Base-by-base conservation (phyloP, 2,113 vertebrate species). In the Micromys minutus region DNA sequence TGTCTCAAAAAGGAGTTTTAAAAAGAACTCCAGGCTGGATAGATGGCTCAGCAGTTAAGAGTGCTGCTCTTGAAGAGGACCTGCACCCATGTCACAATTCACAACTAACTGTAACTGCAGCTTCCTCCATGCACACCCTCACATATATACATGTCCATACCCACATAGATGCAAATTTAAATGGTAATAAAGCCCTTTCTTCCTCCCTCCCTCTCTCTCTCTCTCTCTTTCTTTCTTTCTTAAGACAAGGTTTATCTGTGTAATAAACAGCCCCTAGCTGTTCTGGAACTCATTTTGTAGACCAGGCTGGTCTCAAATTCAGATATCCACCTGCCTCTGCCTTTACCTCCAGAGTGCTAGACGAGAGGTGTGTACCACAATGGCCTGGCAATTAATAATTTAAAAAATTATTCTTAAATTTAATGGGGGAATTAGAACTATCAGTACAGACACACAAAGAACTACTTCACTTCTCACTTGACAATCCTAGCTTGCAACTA, bases 401-500 rank as follows among this genome's bases (percentile, higher is more conserved):
- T 67, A 12, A 59, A n/a, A 81, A 81, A 39, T 24, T 59, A 45
- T 21, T 63, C 11, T 84, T 47, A 80, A 55, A 36, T n/a, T 55
- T 55, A 29, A 74, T 17, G 12, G 75, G 57, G 63, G 3, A 94
- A 86, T 34, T 63, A 77, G 42, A 95, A 88, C n/a, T 86, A 87
- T 65, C 29, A 84, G 63, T 39, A 57, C 7, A 96, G 89, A 19
- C 89, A 90, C 63, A 95, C 79, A 84, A 17, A 86, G 17, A 90
- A 95, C 71, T 94, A 76, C 76, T 47, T 93, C 71, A 87, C 15
- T 88, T 57, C 19, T 79, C 79, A 80, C 39, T 55, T 91, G 17
- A 89, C 94, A 97, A 61, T 67, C 83, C 59, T 77, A 75, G 69
- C 55, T 36, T 96, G 65, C 77, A 95, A 63, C 19, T 45, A 74